Conservation (phyloP, 2,797 vertebrate species). For the Phrynocephalus forsythii region DNA sequence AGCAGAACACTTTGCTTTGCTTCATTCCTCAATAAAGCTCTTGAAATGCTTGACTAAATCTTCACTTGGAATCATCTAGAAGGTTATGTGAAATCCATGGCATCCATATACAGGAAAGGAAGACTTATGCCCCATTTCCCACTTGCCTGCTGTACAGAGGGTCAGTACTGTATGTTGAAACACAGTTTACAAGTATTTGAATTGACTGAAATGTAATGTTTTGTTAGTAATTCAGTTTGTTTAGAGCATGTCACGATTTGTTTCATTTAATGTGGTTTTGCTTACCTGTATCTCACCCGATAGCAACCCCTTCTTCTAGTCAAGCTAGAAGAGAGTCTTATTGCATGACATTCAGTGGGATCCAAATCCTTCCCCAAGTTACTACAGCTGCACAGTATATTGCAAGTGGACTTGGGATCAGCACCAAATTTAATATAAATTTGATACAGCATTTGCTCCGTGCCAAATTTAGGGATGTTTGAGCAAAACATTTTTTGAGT, state of each 20-base stretch:
- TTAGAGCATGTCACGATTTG: background rate
- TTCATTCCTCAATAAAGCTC: background rate
- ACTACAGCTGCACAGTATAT: too few species aligned
- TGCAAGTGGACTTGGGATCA: too few species aligned
- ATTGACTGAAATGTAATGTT: background rate
- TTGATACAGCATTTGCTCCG: too few species aligned
- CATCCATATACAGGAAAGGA: background rate
- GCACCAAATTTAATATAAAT: too few species aligned
- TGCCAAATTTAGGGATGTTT: too few species aligned
- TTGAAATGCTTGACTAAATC: background rate
- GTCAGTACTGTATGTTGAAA: background rate
- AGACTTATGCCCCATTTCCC: background rate
- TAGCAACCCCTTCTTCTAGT: background rate
- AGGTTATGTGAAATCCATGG: background rate
- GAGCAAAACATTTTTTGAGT: too few species aligned
- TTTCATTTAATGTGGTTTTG: background rate
- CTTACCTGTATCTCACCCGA: background rate
- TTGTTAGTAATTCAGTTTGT: background rate
- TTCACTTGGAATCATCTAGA: background rate
- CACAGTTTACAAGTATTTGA: background rate
- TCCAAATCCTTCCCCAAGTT: too few species aligned
- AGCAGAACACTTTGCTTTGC: too few species aligned
- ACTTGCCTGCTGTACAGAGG: background rate
- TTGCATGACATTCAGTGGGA: background rate
- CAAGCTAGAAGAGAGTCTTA: background rate